Conservation (phyloP, 2,797 vertebrate genomes). For the Squalus acanthias region DNA sequence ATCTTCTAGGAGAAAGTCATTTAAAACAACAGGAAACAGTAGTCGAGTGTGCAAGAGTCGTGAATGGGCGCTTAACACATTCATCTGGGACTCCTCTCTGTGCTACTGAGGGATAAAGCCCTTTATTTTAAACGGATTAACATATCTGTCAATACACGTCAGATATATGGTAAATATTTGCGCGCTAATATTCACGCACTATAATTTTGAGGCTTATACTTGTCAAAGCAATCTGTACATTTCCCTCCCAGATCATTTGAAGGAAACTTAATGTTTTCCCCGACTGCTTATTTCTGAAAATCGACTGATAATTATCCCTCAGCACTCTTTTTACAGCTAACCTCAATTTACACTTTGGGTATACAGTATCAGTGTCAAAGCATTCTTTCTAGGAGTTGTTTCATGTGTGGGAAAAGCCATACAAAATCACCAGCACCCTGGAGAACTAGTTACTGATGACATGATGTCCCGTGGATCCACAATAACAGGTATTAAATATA, state of each 20-base stretch:
- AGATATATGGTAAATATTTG: neutral
- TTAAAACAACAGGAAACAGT: neutral
- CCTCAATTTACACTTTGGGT: neutral
- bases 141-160: neutral
- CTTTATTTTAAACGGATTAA: neutral
- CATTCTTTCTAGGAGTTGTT: neutral
- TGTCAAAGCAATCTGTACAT: neutral
- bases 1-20: neutral
- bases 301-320: neutral
- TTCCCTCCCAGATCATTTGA: neutral
- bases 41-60: neutral
- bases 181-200: neutral
- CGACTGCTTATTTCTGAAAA: neutral
- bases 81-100: neutral
- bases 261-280: neutral
- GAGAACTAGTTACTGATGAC: neutral
- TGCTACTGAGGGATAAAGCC: neutral
- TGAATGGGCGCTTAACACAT: neutral
- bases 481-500: too few relatives aligned
- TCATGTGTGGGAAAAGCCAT: neutral
- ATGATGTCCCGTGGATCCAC: too few relatives aligned
- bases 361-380: neutral
- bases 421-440: neutral
- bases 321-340: neutral
- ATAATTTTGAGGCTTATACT: slow-evolving; percentile 7